Evolutionary conservation across 2,888 invertebrate genomes (phyloP).

Genomic region (Dynastes hyllus): DNA sequence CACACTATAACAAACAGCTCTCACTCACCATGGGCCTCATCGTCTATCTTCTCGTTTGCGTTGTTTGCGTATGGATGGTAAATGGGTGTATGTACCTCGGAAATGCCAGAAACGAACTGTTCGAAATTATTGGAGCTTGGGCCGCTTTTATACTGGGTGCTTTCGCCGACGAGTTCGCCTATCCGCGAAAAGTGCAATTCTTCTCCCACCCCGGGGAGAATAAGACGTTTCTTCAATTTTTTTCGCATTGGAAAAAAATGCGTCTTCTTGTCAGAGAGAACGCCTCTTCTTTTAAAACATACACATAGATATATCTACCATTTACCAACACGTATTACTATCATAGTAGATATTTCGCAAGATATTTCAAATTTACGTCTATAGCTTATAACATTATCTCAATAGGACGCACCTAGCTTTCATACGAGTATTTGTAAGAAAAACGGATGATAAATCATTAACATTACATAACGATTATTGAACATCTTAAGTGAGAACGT

Average conservation of each 20-base stretch:
- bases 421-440: constrained; percentile 4
- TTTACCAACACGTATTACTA: background rate
- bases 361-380: constrained; percentile 14
- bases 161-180: constrained; percentile 39
- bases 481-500: constrained; percentile 6
- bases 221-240: constrained; percentile 19
- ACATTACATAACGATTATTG: constrained; percentile 9
- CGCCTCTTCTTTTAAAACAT: constrained; percentile 19
- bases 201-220: constrained; percentile 43
- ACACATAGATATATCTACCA: background rate
- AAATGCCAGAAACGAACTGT: constrained; percentile 42
- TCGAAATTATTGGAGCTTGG: constrained; percentile 48
- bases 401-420: constrained; percentile 13
- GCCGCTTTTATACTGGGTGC: constrained; percentile 46
- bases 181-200: constrained; percentile 44
- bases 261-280: constrained; percentile 18
- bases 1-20: constrained; percentile 9
- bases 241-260: constrained; percentile 19
- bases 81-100: constrained; percentile 33
- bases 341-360: constrained; percentile 11
- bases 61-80: constrained; percentile 24
- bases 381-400: background rate
- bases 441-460: constrained; percentile 14
- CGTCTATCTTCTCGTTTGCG: constrained; percentile 28
- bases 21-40: constrained; percentile 46